Conservation (phyloP, 2,113 vertebrate genomes). For the Zonotrichia leucophrys region DNA sequence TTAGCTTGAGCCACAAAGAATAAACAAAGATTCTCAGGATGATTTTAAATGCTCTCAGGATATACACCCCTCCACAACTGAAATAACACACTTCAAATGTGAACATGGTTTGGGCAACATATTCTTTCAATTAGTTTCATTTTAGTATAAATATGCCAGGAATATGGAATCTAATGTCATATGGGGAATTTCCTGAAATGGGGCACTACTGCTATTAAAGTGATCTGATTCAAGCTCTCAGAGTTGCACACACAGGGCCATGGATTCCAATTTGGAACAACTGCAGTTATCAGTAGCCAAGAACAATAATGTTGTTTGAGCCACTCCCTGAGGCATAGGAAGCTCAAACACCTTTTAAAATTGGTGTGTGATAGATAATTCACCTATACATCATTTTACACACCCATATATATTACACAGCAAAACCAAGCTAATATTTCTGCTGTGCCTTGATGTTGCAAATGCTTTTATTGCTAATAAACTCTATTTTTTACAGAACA, state of each 20-base stretch:
- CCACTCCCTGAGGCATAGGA: background rate
- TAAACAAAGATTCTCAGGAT: constrained; percentile 23
- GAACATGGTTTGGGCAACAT: background rate
- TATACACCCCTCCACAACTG: background rate
- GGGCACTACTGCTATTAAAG: background rate
- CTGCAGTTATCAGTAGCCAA: background rate
- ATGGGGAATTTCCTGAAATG: background rate
- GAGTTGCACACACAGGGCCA: background rate
- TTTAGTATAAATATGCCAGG: background rate
- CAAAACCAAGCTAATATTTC: background rate
- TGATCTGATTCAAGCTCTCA: background rate
- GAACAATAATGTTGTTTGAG: background rate
- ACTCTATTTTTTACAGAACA: background rate
- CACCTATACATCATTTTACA: background rate
- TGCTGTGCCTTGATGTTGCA: background rate
- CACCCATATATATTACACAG: background rate
- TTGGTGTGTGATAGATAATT: background rate
- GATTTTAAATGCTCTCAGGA: constrained; percentile 34
- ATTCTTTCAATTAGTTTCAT: constrained; percentile 20
- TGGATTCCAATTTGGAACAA: background rate
- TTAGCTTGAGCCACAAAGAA: constrained; percentile 22
- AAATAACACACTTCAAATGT: background rate
- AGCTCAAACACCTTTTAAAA: background rate
- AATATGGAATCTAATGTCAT: background rate
- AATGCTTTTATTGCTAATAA: constrained; percentile 31